These are phyloP conservation scores for Triplophysa yarkandensis DNA, from an alignment of 2,797 vertebrate species.

Conservation along the genomic window DNA sequence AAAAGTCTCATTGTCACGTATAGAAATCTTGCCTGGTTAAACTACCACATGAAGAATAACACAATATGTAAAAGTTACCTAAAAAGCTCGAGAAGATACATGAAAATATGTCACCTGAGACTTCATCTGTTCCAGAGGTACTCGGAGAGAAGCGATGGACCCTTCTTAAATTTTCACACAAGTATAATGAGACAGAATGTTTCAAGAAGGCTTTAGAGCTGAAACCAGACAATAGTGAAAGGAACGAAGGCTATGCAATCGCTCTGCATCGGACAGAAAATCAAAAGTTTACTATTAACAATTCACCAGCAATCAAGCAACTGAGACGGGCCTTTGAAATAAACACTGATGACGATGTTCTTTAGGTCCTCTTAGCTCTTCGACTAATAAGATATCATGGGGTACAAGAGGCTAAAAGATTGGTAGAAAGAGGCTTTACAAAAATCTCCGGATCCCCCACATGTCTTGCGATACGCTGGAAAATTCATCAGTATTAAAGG, in stretches of 20 bases:
- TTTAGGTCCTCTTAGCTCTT: slow-evolving; percentile 72
- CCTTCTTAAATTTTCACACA: slow-evolving; percentile 68
- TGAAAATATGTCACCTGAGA: slow-evolving; percentile 44
- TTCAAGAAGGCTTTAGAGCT: slow-evolving; percentile 75
- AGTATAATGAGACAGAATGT: slow-evolving; percentile 65
- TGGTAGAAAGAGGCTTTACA: slow-evolving; percentile 71
- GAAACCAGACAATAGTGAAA: slow-evolving; percentile 73
- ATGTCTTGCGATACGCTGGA: slow-evolving; percentile 72
- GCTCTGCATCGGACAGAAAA: slow-evolving; percentile 63
- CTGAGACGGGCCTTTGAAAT: slow-evolving; percentile 68
- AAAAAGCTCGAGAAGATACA: slow-evolving; percentile 65
- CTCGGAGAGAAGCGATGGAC: slow-evolving; percentile 78
- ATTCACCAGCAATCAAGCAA: slow-evolving; percentile 49
- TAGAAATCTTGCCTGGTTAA: slow-evolving; percentile 79
- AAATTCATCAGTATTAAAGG: slow-evolving; percentile 74
- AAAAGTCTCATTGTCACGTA: slow-evolving; percentile 74
- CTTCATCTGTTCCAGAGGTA: slow-evolving; percentile 63
- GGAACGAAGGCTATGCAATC: slow-evolving; percentile 73
- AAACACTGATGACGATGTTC: slow-evolving; percentile 65
- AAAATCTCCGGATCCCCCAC: slow-evolving; percentile 65
- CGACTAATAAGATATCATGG: slow-evolving; percentile 58
- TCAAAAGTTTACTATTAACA: rapidly evolving
- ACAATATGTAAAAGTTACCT: slow-evolving; percentile 66
- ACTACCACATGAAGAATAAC: slow-evolving; percentile 68
- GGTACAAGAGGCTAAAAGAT: slow-evolving; percentile 63